Evolutionary conservation across 2,888 invertebrate species (phyloP), one percentile per base, ranked within the genome.

Genomic region (Vannuccia rotundouncinata): DNA sequence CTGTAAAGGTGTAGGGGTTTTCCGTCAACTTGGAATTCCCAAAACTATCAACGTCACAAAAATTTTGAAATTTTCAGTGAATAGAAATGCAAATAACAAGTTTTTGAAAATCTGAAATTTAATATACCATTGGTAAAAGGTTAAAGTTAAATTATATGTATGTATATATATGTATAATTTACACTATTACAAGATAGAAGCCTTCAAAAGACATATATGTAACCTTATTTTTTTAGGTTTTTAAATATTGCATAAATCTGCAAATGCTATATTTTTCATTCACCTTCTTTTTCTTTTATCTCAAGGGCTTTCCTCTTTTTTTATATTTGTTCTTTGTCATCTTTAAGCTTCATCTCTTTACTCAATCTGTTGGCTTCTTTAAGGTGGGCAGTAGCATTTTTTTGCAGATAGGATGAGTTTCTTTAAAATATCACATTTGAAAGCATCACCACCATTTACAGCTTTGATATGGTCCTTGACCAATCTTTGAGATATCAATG

Each of bases 291-390:
- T 45, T 45, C 45, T 45, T 45, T 45, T 45, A 45, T 45, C 45
- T 45, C 45, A 45, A 45, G 45, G 45, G 45, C 45, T 45, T 45
- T 45, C 45, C 45, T 45, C 45, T 17, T 45, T 45, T 45, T 45
- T 45, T 45, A 10, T 45, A 17, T 45, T 45, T 10, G 66, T 66
- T 66, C 66, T 27, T 22, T 66, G 25, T 22, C 25, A 66, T 22
- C 25, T n/a, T 2, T 22, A 17, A 22, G 10, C 17, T 66, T 66
- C 10, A 22, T 66, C 66, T 5, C 10, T 66, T 66, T 5, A 66
- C 66, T 66, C 66, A 66, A 66, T 22, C 66, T 66, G 66, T 66
- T 66, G 10, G 66, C 66, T 66, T 66, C 66, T 66, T 66, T n/a
- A 2, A 66, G 25, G 45, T 17, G 45, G 45, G 45, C 45, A 45